phyloP scores from a whole-genome alignment of 2,113 vertebrate genomes.

The Clarias macrocephalus region DNA sequence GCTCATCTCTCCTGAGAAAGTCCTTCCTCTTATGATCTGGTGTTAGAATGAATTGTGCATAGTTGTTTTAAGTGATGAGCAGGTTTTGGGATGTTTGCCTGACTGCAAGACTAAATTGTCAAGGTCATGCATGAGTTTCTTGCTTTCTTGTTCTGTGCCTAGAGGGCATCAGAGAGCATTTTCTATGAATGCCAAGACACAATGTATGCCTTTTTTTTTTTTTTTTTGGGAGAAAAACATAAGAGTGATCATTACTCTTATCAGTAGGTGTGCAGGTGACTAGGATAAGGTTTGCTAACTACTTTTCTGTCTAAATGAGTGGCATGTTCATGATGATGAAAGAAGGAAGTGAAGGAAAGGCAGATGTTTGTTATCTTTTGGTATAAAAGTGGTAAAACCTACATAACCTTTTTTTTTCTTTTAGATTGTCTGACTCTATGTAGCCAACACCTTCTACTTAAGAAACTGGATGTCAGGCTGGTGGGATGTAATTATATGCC shows the following conservation, averaged over 20 bases:
- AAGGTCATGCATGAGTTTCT: not conserved
- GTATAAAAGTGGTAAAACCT: not conserved
- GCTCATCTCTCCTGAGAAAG: slow-evolving; percentile 17
- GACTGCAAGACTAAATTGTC: slow-evolving; percentile 4
- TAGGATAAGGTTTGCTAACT: not conserved
- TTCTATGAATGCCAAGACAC: slow-evolving; percentile 8
- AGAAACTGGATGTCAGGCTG: not conserved
- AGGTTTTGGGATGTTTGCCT: slow-evolving; percentile 11
- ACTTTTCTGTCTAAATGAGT: not conserved
- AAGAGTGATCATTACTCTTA: slow-evolving; percentile 3
- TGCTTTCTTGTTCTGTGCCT: slow-evolving; percentile 5
- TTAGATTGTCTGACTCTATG: not conserved
- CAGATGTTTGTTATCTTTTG: not conserved
- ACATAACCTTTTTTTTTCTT: not conserved
- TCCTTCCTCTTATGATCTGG: slow-evolving; percentile 22
- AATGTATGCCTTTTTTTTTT: not conserved
- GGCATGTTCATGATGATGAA: slow-evolving; percentile 11
- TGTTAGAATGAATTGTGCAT: slow-evolving; percentile 11
- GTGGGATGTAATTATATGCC: not conserved
- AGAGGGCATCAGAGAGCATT: slow-evolving; percentile 23
- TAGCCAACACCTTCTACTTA: not conserved
- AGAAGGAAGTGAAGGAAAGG: not conserved
- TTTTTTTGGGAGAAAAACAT: not conserved
- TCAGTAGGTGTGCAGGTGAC: slow-evolving; percentile 5
- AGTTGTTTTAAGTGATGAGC: slow-evolving; percentile 13